Conservation (phyloP, 2,888 invertebrate genomes). For the Suillia variegata region DNA sequence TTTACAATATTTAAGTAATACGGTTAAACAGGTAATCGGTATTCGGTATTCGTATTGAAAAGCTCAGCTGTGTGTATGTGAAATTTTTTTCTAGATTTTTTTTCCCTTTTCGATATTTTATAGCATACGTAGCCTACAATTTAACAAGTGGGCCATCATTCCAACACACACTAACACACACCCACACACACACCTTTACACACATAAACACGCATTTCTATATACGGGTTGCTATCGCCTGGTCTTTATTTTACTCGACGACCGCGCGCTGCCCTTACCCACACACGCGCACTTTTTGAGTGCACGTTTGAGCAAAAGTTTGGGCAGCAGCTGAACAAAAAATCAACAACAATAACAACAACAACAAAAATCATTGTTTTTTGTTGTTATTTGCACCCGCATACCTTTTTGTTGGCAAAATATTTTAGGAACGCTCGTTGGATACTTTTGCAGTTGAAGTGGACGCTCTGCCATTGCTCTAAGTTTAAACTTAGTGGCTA, state of each 20-base stretch:
- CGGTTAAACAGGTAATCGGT: too few relatives aligned
- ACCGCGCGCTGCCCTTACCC: background rate
- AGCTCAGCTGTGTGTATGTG: conserved; percentile 12
- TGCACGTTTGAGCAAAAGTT: background rate
- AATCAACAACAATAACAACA: background rate
- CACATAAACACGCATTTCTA: background rate
- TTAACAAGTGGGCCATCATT: conserved; percentile 13
- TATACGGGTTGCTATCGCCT: background rate
- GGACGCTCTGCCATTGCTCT: background rate
- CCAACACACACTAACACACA: background rate
- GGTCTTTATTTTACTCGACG: background rate
- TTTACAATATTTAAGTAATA: too few relatives aligned
- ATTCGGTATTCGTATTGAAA: too few relatives aligned
- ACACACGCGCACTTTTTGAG: too few relatives aligned
- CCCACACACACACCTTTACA: background rate
- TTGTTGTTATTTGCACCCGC: background rate
- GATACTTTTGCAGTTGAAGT: background rate
- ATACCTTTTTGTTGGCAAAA: conserved; percentile 5
- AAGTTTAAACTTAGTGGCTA: background rate
- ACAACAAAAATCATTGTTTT: too few relatives aligned
- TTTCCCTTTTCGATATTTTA: too few relatives aligned
- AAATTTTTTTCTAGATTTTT: conserved; percentile 8
- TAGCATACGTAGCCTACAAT: conserved; percentile 5
- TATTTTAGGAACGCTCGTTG: background rate
- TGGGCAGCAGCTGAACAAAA: background rate